These are phyloP conservation scores for Actinopyga echinites DNA, from an alignment of 53 echinoderm and acorn worm genomes.

Conservation along the genomic window DNA sequence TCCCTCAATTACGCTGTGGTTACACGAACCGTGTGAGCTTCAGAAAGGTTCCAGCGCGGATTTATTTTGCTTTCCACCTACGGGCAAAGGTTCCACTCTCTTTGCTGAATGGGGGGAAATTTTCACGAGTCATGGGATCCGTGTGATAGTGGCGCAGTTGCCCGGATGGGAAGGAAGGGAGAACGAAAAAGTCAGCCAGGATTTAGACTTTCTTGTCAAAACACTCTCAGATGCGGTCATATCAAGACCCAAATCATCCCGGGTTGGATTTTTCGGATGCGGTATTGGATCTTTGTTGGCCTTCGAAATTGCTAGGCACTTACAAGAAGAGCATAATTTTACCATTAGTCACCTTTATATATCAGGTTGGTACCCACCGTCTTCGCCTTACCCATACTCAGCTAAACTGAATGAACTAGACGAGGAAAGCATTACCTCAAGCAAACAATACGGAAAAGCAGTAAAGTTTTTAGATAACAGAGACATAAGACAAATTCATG, in stretches of 20 bases:
- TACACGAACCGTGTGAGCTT: background rate
- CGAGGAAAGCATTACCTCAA: too few relatives aligned
- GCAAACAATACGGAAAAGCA: too few relatives aligned
- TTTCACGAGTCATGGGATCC: background rate
- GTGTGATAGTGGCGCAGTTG: background rate
- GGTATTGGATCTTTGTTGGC: conserved; percentile 1
- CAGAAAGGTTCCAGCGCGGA: background rate
- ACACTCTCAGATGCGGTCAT: background rate
- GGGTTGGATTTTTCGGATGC: background rate
- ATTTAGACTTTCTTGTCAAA: background rate
- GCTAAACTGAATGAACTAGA: background rate
- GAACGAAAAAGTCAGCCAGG: background rate
- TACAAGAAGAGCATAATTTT: background rate
- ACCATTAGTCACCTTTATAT: background rate
- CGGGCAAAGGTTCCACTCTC: background rate
- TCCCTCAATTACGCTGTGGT: background rate
- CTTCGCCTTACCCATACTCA: background rate
- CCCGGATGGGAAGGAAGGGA: background rate
- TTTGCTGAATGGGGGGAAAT: background rate
- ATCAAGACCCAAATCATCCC: background rate
- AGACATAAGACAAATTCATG: background rate
- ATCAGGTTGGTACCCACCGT: background rate
- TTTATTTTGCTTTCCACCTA: background rate
- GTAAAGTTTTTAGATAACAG: background rate
- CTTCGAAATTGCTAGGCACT: background rate